A percentile compares a stretch with the other conserved stretches of the same genome.
Evolutionary conservation across 2,113 vertebrate genomes (phyloP).

Genomic region (Malurus elegans): DNA sequence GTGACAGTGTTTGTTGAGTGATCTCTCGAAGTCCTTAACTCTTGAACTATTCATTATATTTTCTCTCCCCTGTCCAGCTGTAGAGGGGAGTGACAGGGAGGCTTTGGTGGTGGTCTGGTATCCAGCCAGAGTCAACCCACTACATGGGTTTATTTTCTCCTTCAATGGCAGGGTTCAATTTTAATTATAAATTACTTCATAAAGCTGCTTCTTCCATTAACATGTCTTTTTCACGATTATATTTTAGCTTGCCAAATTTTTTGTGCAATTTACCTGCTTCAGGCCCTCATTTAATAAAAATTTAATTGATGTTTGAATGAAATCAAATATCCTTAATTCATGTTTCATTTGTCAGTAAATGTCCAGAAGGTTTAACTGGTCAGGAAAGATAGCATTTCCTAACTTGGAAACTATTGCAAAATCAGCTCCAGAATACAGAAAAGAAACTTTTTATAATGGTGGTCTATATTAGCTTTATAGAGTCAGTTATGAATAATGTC

Average conservation of each 20-base stretch:
- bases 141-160: fast-evolving
- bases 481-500: background rate
- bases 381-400: background rate
- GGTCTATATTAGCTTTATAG: background rate
- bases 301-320: background rate
- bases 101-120: background rate
- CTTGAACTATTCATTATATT: background rate
- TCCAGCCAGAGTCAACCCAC: background rate
- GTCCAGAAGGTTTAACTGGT: background rate
- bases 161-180: background rate
- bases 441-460: background rate
- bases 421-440: background rate
- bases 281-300: background rate
- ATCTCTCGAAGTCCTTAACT: background rate
- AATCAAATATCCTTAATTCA: background rate
- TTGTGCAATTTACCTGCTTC: background rate
- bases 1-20: background rate
- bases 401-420: background rate
- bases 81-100: background rate
- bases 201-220: background rate
- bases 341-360: background rate
- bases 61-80: background rate
- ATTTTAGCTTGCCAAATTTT: background rate
- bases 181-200: background rate
- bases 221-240: background rate